Evolutionary conservation across 2,113 vertebrate species (phyloP).

Genomic region (Phalacrocorax aristotelis): DNA sequence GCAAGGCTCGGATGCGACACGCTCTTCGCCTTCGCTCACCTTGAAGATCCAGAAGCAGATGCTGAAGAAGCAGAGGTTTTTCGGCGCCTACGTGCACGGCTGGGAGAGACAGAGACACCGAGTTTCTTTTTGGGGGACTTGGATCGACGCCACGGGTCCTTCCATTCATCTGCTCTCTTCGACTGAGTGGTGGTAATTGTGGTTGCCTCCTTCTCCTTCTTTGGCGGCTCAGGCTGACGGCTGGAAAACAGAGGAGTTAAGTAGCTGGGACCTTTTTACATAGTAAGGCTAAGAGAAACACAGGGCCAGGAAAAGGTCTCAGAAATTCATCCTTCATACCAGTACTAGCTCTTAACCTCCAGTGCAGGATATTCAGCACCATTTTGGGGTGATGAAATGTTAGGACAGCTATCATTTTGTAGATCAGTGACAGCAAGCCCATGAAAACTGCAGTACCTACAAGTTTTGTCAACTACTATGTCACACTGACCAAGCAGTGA

Average conservation of each 20-base stretch:
- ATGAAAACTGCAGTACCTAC: background rate
- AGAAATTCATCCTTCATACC: background rate
- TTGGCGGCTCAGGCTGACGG: constrained; percentile 79
- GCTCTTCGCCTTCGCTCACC: constrained; percentile 65
- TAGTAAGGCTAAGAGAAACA: fast-evolving
- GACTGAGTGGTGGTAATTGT: constrained; percentile 57
- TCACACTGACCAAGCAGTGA: background rate
- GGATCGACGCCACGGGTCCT: constrained; percentile 97
- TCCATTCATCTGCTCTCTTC: constrained; percentile 94
- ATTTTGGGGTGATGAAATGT: fast-evolving
- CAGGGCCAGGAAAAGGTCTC: background rate
- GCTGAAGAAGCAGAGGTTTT: constrained; percentile 90
- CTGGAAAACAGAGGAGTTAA: constrained; percentile 27
- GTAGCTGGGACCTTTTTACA: background rate
- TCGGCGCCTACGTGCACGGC: constrained; percentile 84
- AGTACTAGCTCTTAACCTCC: background rate
- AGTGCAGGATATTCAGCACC: background rate
- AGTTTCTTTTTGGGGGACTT: constrained; percentile 95
- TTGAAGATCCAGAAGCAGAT: constrained; percentile 92
- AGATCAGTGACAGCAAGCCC: no score
- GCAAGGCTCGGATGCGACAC: background rate
- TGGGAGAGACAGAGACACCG: constrained; percentile 82
- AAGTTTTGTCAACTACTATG: background rate
- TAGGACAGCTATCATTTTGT: background rate
- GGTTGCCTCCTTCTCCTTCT: constrained; percentile 81